Conservation (phyloP, 2,888 invertebrate genomes). For the Watsonalla binaria region DNA sequence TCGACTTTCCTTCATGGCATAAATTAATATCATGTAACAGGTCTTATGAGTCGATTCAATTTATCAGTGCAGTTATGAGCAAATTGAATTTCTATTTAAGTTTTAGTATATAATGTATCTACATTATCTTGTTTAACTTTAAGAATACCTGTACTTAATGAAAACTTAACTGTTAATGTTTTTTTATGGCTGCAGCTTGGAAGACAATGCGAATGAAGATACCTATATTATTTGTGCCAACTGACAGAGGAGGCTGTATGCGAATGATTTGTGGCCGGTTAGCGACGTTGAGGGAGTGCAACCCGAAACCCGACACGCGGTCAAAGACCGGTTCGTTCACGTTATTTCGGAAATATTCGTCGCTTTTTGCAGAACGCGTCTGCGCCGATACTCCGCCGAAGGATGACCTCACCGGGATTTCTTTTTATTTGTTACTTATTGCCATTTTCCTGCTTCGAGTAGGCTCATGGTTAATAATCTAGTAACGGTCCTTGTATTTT, state of each 20-base stretch:
- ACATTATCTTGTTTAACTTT: too few relatives aligned
- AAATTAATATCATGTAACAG: too few relatives aligned
- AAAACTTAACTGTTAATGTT: not conserved
- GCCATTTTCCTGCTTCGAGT: slow-evolving; percentile 21
- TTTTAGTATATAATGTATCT: too few relatives aligned
- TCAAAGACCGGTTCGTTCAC: slow-evolving; percentile 75
- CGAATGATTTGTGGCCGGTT: slow-evolving; percentile 52
- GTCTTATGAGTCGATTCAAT: too few relatives aligned
- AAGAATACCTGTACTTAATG: too few relatives aligned
- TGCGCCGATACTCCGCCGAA: slow-evolving; percentile 28
- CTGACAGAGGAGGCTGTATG: slow-evolving; percentile 31
- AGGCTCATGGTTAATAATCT: not conserved
- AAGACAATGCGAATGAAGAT: slow-evolving; percentile 3
- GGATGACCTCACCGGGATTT: slow-evolving; percentile 64
- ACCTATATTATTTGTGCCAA: slow-evolving; percentile 12
- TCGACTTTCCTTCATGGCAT: too few relatives aligned
- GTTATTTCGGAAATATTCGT: slow-evolving; percentile 65
- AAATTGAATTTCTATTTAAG: too few relatives aligned
- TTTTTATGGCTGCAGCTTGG: not conserved
- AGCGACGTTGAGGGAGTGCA: slow-evolving; percentile 36
- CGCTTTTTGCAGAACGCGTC: slow-evolving; percentile 44
- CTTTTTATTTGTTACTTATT: slow-evolving; percentile 33
- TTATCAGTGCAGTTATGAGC: too few relatives aligned
- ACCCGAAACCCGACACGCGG: slow-evolving; percentile 52
- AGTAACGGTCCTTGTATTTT: not conserved